Evolutionary conservation across 2,888 invertebrate genomes (phyloP).

Genomic region (Pycnomerus fuliginosus): DNA sequence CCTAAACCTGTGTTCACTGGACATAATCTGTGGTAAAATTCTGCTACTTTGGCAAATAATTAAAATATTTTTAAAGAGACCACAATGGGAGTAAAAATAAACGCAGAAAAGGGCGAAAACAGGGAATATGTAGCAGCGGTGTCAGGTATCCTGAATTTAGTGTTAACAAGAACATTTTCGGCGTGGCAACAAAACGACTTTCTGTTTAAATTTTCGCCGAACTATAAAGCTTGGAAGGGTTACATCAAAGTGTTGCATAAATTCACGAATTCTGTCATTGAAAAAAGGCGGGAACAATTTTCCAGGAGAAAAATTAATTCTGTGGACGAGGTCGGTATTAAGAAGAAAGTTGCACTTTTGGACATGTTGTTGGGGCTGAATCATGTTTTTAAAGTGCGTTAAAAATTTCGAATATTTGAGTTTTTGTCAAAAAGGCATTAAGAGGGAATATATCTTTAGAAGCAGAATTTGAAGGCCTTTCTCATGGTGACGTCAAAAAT

Average conservation of each 20-base stretch:
- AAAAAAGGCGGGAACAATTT: conserved; percentile 46
- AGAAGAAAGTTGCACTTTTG: conserved; percentile 8
- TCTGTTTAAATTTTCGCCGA: conserved; percentile 3
- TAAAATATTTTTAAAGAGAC: conserved; percentile 16
- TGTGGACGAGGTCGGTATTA: conserved; percentile 8
- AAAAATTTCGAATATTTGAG: no score
- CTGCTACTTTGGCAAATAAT: no score
- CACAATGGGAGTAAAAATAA: conserved; percentile 57
- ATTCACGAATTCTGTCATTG: conserved; percentile 58
- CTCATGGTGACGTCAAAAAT: no score
- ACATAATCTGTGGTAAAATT: conserved; percentile 42
- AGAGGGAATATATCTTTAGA: no score
- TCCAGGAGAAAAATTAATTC: not conserved
- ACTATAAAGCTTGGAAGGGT: conserved; percentile 55
- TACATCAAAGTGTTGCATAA: conserved; percentile 53
- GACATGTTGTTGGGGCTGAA: conserved; percentile 49
- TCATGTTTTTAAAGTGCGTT: no score
- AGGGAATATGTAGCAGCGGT: conserved; percentile 52
- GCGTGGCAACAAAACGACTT: conserved; percentile 5
- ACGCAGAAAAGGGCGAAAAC: conserved; percentile 43
- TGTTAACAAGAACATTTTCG: conserved; percentile 7
- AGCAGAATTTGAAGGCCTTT: no score
- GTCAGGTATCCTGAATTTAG: conserved; percentile 6
- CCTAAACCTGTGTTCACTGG: conserved; percentile 35
- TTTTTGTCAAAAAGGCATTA: no score